These are phyloP conservation scores for Microcebus tavaratra DNA, from an alignment of 2,113 vertebrate genomes.

Conservation along the genomic window DNA sequence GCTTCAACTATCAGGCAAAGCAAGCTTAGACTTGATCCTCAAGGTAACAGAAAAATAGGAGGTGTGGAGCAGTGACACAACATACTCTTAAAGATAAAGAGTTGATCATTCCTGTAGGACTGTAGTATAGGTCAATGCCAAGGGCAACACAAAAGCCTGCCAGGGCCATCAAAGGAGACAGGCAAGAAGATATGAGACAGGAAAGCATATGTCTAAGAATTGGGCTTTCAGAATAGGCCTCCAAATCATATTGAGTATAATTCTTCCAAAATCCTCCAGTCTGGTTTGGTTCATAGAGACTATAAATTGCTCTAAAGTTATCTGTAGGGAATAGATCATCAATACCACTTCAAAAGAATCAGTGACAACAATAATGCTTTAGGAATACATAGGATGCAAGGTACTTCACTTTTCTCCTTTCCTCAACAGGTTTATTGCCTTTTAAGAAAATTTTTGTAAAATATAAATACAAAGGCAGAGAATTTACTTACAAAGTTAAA, in stretches of 20 bases:
- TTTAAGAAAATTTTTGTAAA: conserved; percentile 99
- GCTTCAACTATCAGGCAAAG: not conserved
- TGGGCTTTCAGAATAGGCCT: not conserved
- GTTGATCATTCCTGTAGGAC: not conserved
- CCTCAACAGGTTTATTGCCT: conserved; percentile 94
- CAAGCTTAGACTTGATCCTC: not conserved
- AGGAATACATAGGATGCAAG: conserved; percentile 54
- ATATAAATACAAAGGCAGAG: conserved; percentile 99
- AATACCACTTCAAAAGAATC: not conserved
- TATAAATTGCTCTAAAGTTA: not conserved
- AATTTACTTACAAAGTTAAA: conserved; percentile 99
- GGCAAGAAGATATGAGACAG: not conserved
- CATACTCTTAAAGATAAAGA: not conserved
- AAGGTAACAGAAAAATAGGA: not conserved
- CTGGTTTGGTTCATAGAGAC: not conserved
- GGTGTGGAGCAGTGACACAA: not conserved
- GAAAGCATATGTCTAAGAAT: not conserved
- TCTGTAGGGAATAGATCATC: not conserved
- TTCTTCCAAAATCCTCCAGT: not conserved
- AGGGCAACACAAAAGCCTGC: not conserved
- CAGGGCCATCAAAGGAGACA: not conserved
- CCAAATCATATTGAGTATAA: not conserved
- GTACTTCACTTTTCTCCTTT: conserved; percentile 79
- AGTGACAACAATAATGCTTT: not conserved
- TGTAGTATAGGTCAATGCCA: not conserved